A percentile compares a stretch with the other conserved stretches of the same genome.
Evolutionary conservation across 2,888 invertebrate genomes (phyloP).

Genomic region (Camptogramma bilineatum): DNA sequence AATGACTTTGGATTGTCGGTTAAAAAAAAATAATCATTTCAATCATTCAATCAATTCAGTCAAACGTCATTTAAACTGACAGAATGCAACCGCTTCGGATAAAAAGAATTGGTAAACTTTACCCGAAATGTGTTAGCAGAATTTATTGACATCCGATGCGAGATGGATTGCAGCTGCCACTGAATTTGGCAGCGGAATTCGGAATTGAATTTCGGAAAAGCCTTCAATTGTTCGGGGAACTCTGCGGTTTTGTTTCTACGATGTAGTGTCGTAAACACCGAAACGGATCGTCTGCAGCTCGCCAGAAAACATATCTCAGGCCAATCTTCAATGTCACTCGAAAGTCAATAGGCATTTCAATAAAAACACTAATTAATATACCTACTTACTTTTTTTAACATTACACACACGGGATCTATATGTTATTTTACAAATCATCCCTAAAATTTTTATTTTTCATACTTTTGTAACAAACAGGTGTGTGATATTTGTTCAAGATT

Average conservation of each 20-base stretch:
- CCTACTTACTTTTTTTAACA: too few relatives aligned
- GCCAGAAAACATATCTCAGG: not conserved
- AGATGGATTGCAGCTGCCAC: slow-evolving; percentile 2
- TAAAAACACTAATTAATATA: too few relatives aligned
- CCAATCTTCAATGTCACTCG: not conserved
- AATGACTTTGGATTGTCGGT: too few relatives aligned
- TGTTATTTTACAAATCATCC: too few relatives aligned
- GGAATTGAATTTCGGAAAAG: not conserved
- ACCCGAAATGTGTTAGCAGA: slow-evolving; percentile 5
- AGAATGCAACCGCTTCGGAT: not conserved
- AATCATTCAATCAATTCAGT: not conserved
- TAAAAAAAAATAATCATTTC: not conserved
- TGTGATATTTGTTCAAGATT: not conserved
- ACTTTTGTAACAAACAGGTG: not conserved
- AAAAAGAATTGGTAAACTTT: not conserved
- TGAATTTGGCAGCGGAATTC: slow-evolving; percentile 1
- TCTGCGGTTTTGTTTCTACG: not conserved
- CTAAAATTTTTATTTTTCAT: too few relatives aligned
- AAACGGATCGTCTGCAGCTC: not conserved
- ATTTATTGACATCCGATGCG: slow-evolving; percentile 9
- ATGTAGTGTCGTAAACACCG: not conserved
- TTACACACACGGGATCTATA: too few relatives aligned
- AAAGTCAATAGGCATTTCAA: too few relatives aligned
- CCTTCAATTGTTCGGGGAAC: not conserved
- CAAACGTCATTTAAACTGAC: not conserved